Conservation (phyloP, 2,797 vertebrate genomes). For the Pseudomugil tenellus region DNA sequence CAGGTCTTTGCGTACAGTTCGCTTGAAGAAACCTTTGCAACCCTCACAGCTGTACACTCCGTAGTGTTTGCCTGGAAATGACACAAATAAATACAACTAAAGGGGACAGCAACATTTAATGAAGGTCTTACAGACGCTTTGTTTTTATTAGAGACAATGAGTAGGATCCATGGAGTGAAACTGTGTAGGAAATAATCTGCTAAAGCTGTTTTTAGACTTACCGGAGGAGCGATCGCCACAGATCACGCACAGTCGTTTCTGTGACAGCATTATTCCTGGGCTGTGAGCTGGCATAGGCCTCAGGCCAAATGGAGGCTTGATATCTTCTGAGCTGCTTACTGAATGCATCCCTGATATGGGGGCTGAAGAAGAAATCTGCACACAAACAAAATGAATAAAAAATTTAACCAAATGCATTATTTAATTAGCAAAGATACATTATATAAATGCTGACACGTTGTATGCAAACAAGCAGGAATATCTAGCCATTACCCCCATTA, state of each 20-base stretch:
- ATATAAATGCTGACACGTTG: neutral
- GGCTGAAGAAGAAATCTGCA: conserved; percentile 92
- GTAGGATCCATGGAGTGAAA: conserved; percentile 1
- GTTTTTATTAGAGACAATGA: neutral
- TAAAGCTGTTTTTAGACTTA: conserved; percentile 64
- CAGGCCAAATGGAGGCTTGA: conserved; percentile 95
- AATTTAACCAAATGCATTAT: neutral
- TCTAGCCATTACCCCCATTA: neutral
- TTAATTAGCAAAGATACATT: neutral
- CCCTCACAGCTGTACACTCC: conserved; percentile 97
- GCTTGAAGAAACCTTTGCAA: conserved; percentile 97
- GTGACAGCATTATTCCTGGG: conserved; percentile 84
- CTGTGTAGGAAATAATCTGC: neutral
- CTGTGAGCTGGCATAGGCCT: conserved; percentile 84
- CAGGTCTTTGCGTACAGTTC: conserved; percentile 95
- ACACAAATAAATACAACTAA: conserved; percentile 6
- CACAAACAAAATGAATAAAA: conserved; percentile 11
- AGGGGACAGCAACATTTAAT: conserved; percentile 2
- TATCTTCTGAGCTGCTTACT: conserved; percentile 96
- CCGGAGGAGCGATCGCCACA: conserved; percentile 98
- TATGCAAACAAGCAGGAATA: neutral
- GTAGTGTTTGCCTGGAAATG: conserved; percentile 90
- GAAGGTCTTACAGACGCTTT: neutral
- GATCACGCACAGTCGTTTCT: conserved; percentile 98
- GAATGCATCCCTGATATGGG: conserved; percentile 88